Evolutionary conservation across 1,140 invertebrate genomes (phyloP), one percentile per base, ranked within the genome.

Genomic region (Heliconius hermathena): DNA sequence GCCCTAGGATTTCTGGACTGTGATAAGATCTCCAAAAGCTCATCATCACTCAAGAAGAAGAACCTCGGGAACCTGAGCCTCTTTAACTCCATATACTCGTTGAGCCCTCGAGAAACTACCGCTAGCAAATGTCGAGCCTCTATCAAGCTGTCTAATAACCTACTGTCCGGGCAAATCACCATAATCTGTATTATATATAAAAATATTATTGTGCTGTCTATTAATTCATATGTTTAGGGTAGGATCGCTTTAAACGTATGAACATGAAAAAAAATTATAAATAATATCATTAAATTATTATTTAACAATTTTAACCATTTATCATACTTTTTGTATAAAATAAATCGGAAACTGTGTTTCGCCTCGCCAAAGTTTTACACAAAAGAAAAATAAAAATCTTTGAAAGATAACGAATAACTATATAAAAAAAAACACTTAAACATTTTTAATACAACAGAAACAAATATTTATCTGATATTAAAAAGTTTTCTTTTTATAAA

Each of bases 41-140:
- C 97, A 83, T 97, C 97, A 85, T 98, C 97, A 82, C 97, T 97
- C 81, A 97, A 95, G 91, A 98, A 97, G 93, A 96, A 98, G 88
- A 98, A 96, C 70, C 97, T 90, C 46, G 97, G 97, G 91, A 98
- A 97, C 13, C 95, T 88, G 38, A 95, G 95, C 33, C 97, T 89
- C 90, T 97, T 97, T 18, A 96, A 96, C 85, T 97, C 97, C 89
- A 97, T 94, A 90, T 97, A 97, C 81, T 97, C 96, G 36, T 96
- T 95, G 3, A 98, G 94, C 1, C 97, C 97, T 83, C 97, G 97
- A 81, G 97, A 95, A 2, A 97, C 97, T 18, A 97, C 95, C 8
- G 95, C 96, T 76, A 97, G 87, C 4, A 97, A 89, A 81, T 96
- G 96, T 71, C 96, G 95, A 38, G 96, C 96, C 83, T 97, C 97